Evolutionary conservation across 2,113 vertebrate genomes (phyloP), one percentile per base, ranked within the genome.

Genomic region (Nettapus auritus): DNA sequence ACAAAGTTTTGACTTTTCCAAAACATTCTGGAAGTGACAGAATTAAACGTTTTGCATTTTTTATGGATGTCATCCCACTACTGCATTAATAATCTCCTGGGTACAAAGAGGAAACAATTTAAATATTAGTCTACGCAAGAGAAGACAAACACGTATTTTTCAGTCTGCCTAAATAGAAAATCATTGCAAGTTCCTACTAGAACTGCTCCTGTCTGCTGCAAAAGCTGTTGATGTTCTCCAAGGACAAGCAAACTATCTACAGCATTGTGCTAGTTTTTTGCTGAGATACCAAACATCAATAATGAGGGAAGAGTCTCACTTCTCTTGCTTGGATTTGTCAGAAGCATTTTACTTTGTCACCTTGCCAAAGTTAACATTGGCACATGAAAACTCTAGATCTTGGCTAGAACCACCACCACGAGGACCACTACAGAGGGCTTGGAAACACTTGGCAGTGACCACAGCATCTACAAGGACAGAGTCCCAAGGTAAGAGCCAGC

Each of bases 261-360:
- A 23, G 14, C 1, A 1, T 25, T 18, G 3, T 28, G 22, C 21
- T 78, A 15, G 6, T 60, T 90, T 75, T 20, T 20, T 14, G 2
- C 33, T 8, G 26, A 63, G 29, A 42, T 29, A 16, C 4, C 6
- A 21, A 0, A 0, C 2, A 17, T 38, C 31, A 31, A 25, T 6
- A 31, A 64, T 6, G 28, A 0, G 7, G 13, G 8, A 68, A 91
- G 53, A 90, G 25, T 6, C 60, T 75, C 25, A n/a, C 83, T 90
- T 36, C 11, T 13, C 10, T 38, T 55, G 3, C 48, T 73, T 20
- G 31, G 4, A 40, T 79, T 42, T 42, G 26, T 28, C 64, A 78
- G 48, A 60, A 53, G 31, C 6, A 19, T 75, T 74, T 82, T 55
- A 8, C 20, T 38, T 63, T 44, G 14, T 10, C 28, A 28, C 28